These are phyloP conservation scores for Metaphire vulgaris DNA, from an alignment of 1,140 invertebrate genomes.

Conservation along the genomic window DNA sequence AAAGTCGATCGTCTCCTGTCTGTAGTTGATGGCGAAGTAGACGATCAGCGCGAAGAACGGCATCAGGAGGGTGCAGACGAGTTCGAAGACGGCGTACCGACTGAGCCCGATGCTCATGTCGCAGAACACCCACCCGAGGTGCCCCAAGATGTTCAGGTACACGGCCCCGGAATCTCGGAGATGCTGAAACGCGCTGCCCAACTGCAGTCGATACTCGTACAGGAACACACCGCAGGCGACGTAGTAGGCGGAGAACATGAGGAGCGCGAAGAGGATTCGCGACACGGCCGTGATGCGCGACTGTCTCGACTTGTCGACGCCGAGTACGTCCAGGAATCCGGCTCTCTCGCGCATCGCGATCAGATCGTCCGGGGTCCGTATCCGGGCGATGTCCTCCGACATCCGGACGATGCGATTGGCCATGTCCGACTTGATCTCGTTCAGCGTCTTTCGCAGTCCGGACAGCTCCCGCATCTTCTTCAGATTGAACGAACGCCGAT, in stretches of 20 bases:
- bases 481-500: constrained; percentile 9
- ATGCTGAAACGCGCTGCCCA: background rate
- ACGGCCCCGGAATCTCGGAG: constrained; percentile 3
- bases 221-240: constrained; percentile 1
- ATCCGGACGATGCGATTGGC: constrained; percentile 10
- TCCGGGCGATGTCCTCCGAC: background rate
- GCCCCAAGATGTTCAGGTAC: constrained; percentile 7
- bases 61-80: constrained; percentile 6
- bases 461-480: constrained; percentile 1
- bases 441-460: constrained; percentile 8
- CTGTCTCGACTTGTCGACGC: constrained; percentile 8
- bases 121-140: constrained; percentile 13
- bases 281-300: background rate
- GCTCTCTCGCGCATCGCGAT: background rate
- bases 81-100: constrained; percentile 7
- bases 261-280: background rate
- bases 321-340: constrained; percentile 14
- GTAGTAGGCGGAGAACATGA: constrained; percentile 5
- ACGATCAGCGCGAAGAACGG: constrained; percentile 1
- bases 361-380: constrained; percentile 11
- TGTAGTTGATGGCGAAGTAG: background rate
- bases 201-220: background rate
- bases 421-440: constrained; percentile 15
- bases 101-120: background rate
- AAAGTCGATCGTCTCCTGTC: background rate